A percentile compares a stretch with the other conserved stretches of the same genome.
These are phyloP conservation scores for Rhinichthys klamathensis DNA, from an alignment of 2,113 vertebrate species.

Conservation along the genomic window DNA sequence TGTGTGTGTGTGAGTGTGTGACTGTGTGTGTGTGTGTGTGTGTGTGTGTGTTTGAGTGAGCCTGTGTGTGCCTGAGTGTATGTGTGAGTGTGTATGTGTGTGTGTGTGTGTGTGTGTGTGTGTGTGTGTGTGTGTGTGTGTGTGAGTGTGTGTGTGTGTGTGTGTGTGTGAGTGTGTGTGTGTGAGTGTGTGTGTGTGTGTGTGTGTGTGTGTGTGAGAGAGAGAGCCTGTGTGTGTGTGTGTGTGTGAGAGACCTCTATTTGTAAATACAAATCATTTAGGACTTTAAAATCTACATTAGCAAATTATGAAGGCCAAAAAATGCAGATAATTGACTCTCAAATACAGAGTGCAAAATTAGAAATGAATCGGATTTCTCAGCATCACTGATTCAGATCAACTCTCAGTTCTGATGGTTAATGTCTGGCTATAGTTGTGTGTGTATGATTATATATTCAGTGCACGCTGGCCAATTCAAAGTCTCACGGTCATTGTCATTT, in stretches of 20 bases:
- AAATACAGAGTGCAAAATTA: not conserved
- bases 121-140: not conserved
- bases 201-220: not conserved
- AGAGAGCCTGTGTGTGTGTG: not conserved
- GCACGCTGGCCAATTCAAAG: not conserved
- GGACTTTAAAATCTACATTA: not conserved
- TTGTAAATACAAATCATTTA: not conserved
- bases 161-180: not conserved
- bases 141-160: too few relatives aligned
- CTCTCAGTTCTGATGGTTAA: not conserved
- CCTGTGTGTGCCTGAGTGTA: fast-evolving
- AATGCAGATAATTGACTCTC: not conserved
- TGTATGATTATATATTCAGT: not conserved
- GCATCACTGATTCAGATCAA: not conserved
- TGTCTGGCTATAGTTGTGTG: not conserved
- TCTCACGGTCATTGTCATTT: not conserved
- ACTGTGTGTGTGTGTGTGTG: not conserved
- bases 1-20: not conserved
- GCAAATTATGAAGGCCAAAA: not conserved
- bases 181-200: not conserved
- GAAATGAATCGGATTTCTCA: not conserved
- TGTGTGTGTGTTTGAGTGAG: too few relatives aligned
- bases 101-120: too few relatives aligned
- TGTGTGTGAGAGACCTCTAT: not conserved
- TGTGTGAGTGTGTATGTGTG: too few relatives aligned